Percentiles rank a stretch among this genome's conserved stretches.
These are phyloP conservation scores for Gopherus evgoodei DNA, from an alignment of 2,113 vertebrate species.

Conservation along the genomic window DNA sequence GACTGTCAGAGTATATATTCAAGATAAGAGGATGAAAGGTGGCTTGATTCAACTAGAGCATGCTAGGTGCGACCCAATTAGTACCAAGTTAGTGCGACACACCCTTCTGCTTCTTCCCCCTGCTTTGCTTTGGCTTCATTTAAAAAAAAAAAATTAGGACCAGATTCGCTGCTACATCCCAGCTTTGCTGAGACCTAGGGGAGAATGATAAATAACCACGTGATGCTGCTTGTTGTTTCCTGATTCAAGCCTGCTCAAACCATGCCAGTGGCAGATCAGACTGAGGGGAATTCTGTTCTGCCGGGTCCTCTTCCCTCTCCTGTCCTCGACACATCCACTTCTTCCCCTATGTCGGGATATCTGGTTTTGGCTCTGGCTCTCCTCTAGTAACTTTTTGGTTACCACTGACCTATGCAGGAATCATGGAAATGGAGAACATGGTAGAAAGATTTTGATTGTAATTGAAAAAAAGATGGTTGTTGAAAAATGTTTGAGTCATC, in stretches of 20 bases:
- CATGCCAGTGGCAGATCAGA: not conserved
- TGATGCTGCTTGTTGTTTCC: not conserved
- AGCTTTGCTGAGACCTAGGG: slow-evolving; percentile 19
- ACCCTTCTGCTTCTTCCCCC: not conserved
- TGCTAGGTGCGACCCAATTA: not conserved
- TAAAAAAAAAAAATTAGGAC: not conserved
- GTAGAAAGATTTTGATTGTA: not conserved
- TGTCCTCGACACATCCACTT: not conserved
- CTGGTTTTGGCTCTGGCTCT: not conserved
- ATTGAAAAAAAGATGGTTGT: not conserved
- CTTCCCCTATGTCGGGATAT: not conserved
- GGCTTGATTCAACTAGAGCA: slow-evolving; percentile 56
- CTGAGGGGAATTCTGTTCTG: not conserved
- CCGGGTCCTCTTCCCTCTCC: not conserved
- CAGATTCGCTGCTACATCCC: not conserved
- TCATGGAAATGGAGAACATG: not conserved
- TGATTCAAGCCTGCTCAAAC: not conserved
- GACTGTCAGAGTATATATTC: slow-evolving; percentile 20
- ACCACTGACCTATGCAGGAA: not conserved
- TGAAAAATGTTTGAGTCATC: not conserved
- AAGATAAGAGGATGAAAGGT: slow-evolving; percentile 26
- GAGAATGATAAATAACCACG: slow-evolving; percentile 33
- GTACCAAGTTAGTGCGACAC: not conserved
- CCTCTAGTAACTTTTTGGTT: not conserved
- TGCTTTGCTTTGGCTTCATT: slow-evolving; percentile 3